Percentiles rank a stretch among this genome's conserved stretches.
Conservation (phyloP, 1,140 invertebrate species). For the Macrobrachium rosenbergii region DNA sequence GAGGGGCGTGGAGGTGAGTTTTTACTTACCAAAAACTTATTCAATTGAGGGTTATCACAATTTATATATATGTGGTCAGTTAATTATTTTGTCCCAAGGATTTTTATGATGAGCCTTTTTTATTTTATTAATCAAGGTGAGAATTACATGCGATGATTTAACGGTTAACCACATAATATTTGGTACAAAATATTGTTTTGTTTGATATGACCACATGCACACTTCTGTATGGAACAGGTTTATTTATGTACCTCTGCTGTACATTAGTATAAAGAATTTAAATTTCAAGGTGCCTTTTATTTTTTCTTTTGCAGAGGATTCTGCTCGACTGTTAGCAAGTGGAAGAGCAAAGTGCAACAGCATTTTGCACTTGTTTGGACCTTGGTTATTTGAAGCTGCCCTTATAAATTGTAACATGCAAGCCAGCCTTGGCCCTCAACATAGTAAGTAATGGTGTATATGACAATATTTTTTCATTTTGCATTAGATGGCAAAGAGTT, state of each 20-base stretch:
- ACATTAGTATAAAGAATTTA: too few relatives aligned
- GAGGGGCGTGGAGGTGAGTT: constrained; percentile 19
- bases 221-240: not conserved
- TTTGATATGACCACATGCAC: not conserved
- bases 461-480: not conserved
- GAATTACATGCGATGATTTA: too few relatives aligned
- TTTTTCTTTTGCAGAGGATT: constrained; percentile 23
- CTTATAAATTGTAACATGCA: constrained; percentile 78
- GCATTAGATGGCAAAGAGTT: too few relatives aligned
- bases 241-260: too few relatives aligned
- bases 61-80: too few relatives aligned
- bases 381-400: constrained; percentile 97
- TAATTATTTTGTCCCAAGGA: too few relatives aligned
- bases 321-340: constrained; percentile 33
- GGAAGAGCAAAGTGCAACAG: constrained; percentile 90
- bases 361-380: constrained; percentile 94
- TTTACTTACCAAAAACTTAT: not conserved
- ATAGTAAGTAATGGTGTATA: constrained; percentile 54
- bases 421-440: constrained; percentile 71
- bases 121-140: too few relatives aligned
- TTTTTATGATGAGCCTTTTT: too few relatives aligned
- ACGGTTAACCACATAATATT: too few relatives aligned
- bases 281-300: too few relatives aligned
- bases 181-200: too few relatives aligned
- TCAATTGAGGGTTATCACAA: too few relatives aligned